Base-by-base conservation (phyloP, 2,797 vertebrate species). In the Labeo calbasu region DNA sequence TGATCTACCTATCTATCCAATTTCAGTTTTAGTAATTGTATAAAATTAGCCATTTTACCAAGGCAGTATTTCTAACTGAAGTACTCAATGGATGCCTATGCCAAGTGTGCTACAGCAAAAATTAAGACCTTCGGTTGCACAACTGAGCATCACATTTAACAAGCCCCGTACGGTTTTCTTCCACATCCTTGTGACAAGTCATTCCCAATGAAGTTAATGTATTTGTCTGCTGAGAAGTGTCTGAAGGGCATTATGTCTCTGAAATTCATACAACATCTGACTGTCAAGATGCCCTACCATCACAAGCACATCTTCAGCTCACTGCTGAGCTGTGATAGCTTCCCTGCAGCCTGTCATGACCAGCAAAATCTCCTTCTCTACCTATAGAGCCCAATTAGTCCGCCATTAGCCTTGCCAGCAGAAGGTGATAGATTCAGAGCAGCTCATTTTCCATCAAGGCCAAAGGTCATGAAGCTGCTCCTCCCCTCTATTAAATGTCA, bases 401-500 rank as follows among this genome's bases (percentile, higher is more conserved):
- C 68, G 72, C 71, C 17, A 55, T 83, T 68, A 68, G 32, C 65
- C 65, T 46, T 32, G 8, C 19, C 36, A 15, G 61, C 46, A 53
- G 17, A 63, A 82, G 48, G 32, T 25, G 71, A 82, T 5, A 50
- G n/a, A 51, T 40, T 75, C 21, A 63, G 21, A 75, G 71, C 57
- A 43, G 32, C 28, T 76, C 59, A 66, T 53, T 63, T 66, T 66
- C 28, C 59, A 61, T 46, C 50, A 46, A 83, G 48, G 28, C 32
- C 71, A 83, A 68, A 77, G 61, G 48, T 36, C 61, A 77, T 48
- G 43, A 77, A 77, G 51, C 32, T 57, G 23, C 11, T 77, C 32
- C 32, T 53, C 72, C n/a, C 4, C 61, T 46, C 73, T 48, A 32
- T 77, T 68, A 83, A 77, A 77, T 83, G 61, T 57, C 81, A 77